Evolutionary conservation across 1,140 invertebrate genomes (phyloP).

Genomic region (Probaryconus sp.): DNA sequence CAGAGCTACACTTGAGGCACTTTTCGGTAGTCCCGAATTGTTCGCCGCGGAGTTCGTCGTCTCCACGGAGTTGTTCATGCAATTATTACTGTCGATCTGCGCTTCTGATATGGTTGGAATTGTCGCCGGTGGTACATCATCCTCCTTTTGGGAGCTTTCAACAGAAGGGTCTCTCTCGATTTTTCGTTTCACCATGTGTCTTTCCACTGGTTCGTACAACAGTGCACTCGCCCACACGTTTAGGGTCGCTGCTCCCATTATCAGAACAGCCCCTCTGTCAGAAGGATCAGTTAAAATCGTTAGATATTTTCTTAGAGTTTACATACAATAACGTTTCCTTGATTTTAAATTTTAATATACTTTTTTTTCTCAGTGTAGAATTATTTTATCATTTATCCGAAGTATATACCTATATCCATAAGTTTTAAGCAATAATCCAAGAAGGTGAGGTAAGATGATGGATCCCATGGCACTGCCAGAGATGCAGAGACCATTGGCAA

Average conservation of each 20-base stretch:
- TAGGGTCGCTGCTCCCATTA: slow-evolving; percentile 89
- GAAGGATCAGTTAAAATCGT: slow-evolving; percentile 24
- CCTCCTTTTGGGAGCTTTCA: slow-evolving; percentile 52
- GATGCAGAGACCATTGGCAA: slow-evolving; percentile 93
- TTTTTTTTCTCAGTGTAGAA: slow-evolving; percentile 3
- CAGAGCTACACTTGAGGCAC: slow-evolving; percentile 79
- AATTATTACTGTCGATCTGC: slow-evolving; percentile 18
- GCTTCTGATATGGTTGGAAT: slow-evolving; percentile 47
- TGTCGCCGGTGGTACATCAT: slow-evolving; percentile 19
- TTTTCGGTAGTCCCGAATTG: slow-evolving; percentile 73
- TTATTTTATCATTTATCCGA: too few species aligned
- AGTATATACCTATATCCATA: slow-evolving; percentile 89
- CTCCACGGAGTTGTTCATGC: slow-evolving; percentile 25
- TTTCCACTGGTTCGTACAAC: slow-evolving; percentile 89
- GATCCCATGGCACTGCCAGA: slow-evolving; percentile 92
- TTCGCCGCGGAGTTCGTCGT: neutral
- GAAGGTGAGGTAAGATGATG: slow-evolving; percentile 87
- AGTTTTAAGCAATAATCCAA: slow-evolving; percentile 83
- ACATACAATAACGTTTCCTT: slow-evolving; percentile 5
- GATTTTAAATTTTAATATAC: slow-evolving; percentile 12
- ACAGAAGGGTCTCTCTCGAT: slow-evolving; percentile 41
- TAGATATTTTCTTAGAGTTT: too few species aligned
- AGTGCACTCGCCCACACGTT: slow-evolving; percentile 90
- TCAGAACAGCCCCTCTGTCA: slow-evolving; percentile 86
- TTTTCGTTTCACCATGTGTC: slow-evolving; percentile 82